These are phyloP conservation scores for Taeniopygia guttata DNA, from an alignment of 2,797 vertebrate species.

Conservation along the genomic window DNA sequence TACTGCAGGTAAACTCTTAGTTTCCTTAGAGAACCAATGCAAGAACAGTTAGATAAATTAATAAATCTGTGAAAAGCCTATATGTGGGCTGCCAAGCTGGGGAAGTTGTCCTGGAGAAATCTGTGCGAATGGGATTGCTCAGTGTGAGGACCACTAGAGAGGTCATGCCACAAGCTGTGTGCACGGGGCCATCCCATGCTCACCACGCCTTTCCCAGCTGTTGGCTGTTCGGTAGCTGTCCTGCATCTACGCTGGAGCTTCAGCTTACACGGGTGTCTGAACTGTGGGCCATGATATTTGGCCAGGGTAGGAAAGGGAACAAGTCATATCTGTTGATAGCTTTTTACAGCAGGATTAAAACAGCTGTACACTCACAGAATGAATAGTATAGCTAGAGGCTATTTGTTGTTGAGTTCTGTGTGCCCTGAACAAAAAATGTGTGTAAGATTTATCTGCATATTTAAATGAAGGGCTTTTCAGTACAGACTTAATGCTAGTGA, in stretches of 20 bases:
- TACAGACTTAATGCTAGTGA: not conserved
- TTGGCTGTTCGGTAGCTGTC: not conserved
- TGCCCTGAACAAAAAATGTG: not conserved
- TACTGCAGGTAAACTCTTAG: not conserved
- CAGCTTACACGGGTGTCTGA: not conserved
- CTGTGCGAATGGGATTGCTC: not conserved
- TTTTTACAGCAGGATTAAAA: conserved; percentile 23
- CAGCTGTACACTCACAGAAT: not conserved
- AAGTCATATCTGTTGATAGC: not conserved
- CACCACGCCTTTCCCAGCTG: rapidly evolving
- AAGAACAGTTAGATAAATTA: not conserved
- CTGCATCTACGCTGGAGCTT: not conserved
- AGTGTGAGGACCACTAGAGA: rapidly evolving
- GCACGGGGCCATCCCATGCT: rapidly evolving
- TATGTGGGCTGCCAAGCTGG: not conserved
- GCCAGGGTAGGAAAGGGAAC: not conserved
- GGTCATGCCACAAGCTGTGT: rapidly evolving
- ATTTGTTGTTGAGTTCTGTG: not conserved
- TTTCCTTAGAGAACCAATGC: not conserved
- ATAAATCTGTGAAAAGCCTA: not conserved
- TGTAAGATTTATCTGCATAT: not conserved
- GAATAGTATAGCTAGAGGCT: not conserved
- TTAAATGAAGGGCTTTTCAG: not conserved
- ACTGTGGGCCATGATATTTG: not conserved
- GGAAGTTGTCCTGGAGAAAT: not conserved